Evolutionary conservation across 1,140 invertebrate species (phyloP), one percentile per base, ranked within the genome.

Genomic region (Drosophila navojoa): DNA sequence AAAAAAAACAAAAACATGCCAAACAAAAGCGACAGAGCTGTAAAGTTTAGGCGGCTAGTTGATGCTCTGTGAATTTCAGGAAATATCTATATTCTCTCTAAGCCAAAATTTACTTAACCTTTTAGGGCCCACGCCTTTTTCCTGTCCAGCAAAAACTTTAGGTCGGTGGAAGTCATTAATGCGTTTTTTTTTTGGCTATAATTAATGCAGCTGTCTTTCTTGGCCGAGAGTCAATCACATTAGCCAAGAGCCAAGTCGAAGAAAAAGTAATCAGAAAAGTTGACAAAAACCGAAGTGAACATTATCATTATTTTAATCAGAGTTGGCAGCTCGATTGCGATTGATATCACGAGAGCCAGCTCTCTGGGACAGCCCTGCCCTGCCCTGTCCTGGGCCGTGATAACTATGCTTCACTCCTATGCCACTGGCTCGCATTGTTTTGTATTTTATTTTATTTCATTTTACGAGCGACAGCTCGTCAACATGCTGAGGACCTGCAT

Each of bases 301-400:
- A 76, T 79, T 76, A 76, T 66, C 84, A 69, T 71, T 77, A 86
- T 81, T 87, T 81, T 87, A 86, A 87, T 79, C 78, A 87, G 63
- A 75, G 72, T 32, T 76, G 61, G 59, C 80, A 64, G 62, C 68
- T 61, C 55, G 44, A 68, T 63, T 78, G 62, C 71, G 79, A 86
- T 87, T 73, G 71, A 75, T 71, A 78, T 76, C 69, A 57, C 11
- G 19, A 27, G 42, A 29, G 27, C 27, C 66, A 75, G 11, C n/a
- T n/a, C 38, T 40, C 15, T 9, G 9, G 25, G 19, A 4, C 16
- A 4, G 0, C 10, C 19, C 19, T 29, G 27, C 29, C 22, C 35
- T 16, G 19, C 19, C 19, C 42, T 15, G n/a, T n/a, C n/a, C 42
- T 6, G 42, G 15, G 29, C n/a, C 40, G 63, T 57, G 27, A 81